Evolutionary conservation across 2,113 vertebrate genomes (phyloP).

Genomic region (Acanthisitta chloris): DNA sequence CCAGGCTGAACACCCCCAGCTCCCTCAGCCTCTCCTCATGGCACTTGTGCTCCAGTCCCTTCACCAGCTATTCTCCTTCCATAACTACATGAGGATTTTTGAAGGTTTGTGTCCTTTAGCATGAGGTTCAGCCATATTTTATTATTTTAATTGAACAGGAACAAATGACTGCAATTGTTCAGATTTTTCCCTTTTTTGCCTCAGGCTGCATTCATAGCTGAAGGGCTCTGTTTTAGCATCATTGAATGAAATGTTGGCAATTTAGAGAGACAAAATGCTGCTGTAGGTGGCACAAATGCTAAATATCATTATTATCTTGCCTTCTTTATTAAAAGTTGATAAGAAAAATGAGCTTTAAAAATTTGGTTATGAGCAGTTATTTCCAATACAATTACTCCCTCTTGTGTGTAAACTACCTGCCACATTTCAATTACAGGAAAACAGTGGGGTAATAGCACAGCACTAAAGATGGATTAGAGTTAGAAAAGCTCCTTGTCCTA

Average conservation of each 20-base stretch:
- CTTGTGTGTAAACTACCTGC: slow-evolving; percentile 69
- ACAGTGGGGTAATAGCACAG: slow-evolving; percentile 29
- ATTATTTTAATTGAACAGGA: neutral
- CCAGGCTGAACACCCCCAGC: no score
- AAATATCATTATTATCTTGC: slow-evolving; percentile 37
- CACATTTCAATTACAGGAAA: slow-evolving; percentile 70
- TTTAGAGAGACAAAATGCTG: slow-evolving; percentile 11
- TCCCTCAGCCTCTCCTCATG: no score
- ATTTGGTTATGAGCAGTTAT: slow-evolving; percentile 66
- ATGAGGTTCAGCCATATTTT: neutral
- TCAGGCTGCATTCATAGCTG: neutral
- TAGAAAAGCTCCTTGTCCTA: slow-evolving; percentile 19
- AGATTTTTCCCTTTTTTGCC: neutral
- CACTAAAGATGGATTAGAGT: slow-evolving; percentile 46
- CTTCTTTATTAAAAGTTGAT: slow-evolving; percentile 63
- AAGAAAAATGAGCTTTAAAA: slow-evolving; percentile 64
- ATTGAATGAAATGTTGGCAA: neutral
- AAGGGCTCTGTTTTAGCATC: neutral
- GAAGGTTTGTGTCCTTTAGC: neutral
- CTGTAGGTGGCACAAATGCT: slow-evolving; percentile 20
- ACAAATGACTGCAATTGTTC: neutral
- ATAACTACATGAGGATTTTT: accelerated
- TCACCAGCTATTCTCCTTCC: neutral
- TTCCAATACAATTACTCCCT: slow-evolving; percentile 68
- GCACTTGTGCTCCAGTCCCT: no score